phyloP scores from a whole-genome alignment of 2,888 invertebrate genomes.

The Byasa hedistus region DNA sequence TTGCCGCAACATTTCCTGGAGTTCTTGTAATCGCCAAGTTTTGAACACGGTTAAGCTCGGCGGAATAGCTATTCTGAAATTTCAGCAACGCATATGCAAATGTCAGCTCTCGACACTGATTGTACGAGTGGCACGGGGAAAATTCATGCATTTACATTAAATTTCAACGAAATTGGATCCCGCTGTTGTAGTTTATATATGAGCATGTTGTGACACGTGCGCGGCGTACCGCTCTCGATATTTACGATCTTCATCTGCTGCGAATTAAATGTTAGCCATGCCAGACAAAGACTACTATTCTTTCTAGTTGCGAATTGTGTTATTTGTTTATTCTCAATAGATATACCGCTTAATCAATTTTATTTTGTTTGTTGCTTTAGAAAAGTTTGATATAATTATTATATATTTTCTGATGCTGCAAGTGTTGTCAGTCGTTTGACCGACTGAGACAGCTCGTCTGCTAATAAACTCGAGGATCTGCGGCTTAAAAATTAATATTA shows the following conservation, averaged over 20 bases:
- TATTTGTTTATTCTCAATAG: background rate
- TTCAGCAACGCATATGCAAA: conserved; percentile 78
- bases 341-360: too few species aligned
- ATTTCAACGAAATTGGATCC: conserved; percentile 75
- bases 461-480: too few species aligned
- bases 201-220: conserved; percentile 63
- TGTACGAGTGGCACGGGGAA: conserved; percentile 76
- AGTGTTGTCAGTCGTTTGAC: too few species aligned
- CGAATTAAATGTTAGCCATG: conserved; percentile 36
- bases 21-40: conserved; percentile 64
- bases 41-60: conserved; percentile 73
- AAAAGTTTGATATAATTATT: too few species aligned
- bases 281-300: conserved; percentile 11
- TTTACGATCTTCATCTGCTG: conserved; percentile 72
- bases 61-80: conserved; percentile 74
- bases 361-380: too few species aligned
- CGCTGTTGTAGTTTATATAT: conserved; percentile 67
- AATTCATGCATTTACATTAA: conserved; percentile 80
- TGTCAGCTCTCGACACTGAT: conserved; percentile 79
- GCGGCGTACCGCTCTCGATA: conserved; percentile 51
- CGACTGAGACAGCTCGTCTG: too few species aligned
- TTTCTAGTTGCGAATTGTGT: too few species aligned
- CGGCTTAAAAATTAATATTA: too few species aligned
- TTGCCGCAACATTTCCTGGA: conserved; percentile 59
- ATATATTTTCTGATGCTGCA: too few species aligned